Percentiles rank a stretch among this genome's conserved stretches.
These are phyloP conservation scores for Episyrphus balteatus DNA, from an alignment of 1,140 invertebrate genomes.

Conservation along the genomic window DNA sequence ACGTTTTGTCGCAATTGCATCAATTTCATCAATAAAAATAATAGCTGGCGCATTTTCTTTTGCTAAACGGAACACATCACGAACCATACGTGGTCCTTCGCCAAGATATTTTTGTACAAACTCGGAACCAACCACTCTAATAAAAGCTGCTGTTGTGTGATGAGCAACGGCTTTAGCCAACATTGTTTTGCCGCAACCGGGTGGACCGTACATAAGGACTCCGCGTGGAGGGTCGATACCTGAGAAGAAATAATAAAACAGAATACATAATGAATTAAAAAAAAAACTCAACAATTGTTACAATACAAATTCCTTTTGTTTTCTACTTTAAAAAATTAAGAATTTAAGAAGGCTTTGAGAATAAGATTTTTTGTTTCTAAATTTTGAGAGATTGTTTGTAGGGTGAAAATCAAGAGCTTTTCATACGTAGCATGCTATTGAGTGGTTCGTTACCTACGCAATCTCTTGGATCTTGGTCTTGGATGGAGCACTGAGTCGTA, in stretches of 20 bases:
- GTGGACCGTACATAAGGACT: constrained; percentile 97
- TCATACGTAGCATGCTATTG: too few species aligned
- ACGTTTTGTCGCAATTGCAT: constrained; percentile 96
- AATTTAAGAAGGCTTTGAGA: too few species aligned
- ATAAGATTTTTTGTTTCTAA: background rate
- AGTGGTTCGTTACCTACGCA: too few species aligned
- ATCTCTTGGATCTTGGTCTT: too few species aligned
- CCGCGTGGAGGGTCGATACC: constrained; percentile 92
- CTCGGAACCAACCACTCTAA: constrained; percentile 96
- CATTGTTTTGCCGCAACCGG: constrained; percentile 93
- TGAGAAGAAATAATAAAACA: background rate
- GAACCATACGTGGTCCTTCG: constrained; percentile 97
- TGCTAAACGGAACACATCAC: constrained; percentile 96
- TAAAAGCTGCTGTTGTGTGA: constrained; percentile 96
- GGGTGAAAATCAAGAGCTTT: too few species aligned
- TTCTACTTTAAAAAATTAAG: too few species aligned
- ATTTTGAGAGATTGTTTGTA: background rate
- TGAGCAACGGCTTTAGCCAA: constrained; percentile 97
- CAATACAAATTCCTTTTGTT: too few species aligned
- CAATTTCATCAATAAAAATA: constrained; percentile 98
- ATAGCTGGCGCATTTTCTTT: constrained; percentile 99
- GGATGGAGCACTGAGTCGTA: too few species aligned
- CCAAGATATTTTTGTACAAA: constrained; percentile 99
- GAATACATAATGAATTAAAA: too few species aligned
- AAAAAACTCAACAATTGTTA: too few species aligned